Evolutionary conservation across 2,113 vertebrate species (phyloP).

Genomic region (Urocitellus parryii): DNA sequence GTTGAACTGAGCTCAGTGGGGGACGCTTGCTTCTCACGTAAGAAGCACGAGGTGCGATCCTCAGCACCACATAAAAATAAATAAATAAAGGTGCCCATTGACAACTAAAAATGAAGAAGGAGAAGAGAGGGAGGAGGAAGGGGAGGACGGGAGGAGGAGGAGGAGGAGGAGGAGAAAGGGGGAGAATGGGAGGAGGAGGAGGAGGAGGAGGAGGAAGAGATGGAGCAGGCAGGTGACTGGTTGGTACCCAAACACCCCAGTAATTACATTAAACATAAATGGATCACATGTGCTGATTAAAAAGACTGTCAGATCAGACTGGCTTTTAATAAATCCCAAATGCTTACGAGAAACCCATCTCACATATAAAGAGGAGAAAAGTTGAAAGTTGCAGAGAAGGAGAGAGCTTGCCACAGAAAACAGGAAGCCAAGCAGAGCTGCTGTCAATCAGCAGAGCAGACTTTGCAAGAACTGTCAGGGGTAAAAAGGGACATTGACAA

Average conservation of each 20-base stretch:
- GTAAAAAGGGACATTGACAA: neutral
- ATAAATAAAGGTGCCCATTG: too few relatives aligned
- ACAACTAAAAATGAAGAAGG: too few relatives aligned
- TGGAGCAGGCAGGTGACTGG: neutral
- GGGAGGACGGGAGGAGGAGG: too few relatives aligned
- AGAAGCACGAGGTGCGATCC: too few relatives aligned
- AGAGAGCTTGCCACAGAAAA: fast-evolving
- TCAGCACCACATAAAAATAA: too few relatives aligned
- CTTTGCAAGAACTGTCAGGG: neutral
- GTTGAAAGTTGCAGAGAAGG: neutral
- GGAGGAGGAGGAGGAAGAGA: neutral
- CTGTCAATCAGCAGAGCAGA: fast-evolving
- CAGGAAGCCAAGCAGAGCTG: neutral
- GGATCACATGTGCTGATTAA: neutral
- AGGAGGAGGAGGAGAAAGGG: too few relatives aligned
- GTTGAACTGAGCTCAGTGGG: too few relatives aligned
- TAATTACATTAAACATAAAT: neutral
- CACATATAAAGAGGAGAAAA: neutral
- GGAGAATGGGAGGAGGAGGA: too few relatives aligned
- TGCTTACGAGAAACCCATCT: neutral
- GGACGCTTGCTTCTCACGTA: too few relatives aligned
- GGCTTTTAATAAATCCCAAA: neutral
- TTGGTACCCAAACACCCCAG: too few relatives aligned
- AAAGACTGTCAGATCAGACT: neutral
- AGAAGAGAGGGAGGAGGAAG: too few relatives aligned